A percentile compares a stretch with the other conserved stretches of the same genome.
phyloP scores from a whole-genome alignment of 2,797 vertebrate genomes.

The Chelidonichthys spinosus region DNA sequence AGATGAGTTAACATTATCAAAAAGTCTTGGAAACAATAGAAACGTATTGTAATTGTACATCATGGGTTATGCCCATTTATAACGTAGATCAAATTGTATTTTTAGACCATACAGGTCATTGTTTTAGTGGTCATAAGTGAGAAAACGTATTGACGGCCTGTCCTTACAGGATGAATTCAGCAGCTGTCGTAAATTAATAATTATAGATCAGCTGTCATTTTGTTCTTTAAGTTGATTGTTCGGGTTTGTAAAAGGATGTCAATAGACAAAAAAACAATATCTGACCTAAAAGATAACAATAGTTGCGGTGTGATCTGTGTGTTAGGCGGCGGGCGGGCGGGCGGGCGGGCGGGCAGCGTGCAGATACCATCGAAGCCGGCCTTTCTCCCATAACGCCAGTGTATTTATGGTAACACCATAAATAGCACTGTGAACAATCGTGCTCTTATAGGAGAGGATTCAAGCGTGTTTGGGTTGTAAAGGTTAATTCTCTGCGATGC shows the following conservation, averaged over 20 bases:
- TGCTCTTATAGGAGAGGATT: constrained; percentile 3
- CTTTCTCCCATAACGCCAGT: constrained; percentile 5
- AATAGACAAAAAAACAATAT: neutral
- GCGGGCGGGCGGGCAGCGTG: too few relatives aligned
- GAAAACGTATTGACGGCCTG: neutral
- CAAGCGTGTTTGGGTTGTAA: constrained; percentile 16
- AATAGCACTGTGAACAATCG: neutral
- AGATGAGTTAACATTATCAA: neutral
- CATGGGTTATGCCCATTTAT: neutral
- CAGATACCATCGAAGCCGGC: neutral
- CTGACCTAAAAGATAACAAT: neutral
- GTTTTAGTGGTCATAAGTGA: neutral
- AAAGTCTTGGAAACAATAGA: neutral
- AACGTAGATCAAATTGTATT: neutral
- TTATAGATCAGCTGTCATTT: constrained; percentile 8
- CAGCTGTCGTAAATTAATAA: neutral
- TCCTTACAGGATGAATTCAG: neutral
- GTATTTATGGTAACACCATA: constrained; percentile 9
- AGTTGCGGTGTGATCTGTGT: neutral
- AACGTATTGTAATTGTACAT: neutral
- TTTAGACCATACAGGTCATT: constrained; percentile 3
- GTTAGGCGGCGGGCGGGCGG: too few relatives aligned
- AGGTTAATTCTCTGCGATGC: constrained; percentile 29
- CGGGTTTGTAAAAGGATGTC: neutral
- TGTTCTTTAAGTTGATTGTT: neutral